Conservation (phyloP, 2,888 invertebrate species). For the Julus scanicus region DNA sequence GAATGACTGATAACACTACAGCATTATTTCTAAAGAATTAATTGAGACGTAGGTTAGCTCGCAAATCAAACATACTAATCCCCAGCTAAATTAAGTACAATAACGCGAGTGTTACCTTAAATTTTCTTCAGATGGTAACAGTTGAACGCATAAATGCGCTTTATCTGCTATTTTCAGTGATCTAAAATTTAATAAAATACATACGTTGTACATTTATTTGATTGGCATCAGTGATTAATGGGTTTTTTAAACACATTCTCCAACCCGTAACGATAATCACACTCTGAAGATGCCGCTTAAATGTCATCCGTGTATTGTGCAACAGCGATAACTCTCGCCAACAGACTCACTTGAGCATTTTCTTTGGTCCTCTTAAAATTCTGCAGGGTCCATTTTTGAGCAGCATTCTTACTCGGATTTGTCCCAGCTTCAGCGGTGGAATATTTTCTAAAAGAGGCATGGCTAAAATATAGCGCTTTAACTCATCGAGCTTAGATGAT, state of each 20-base stretch:
- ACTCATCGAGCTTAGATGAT: neutral
- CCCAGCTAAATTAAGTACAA: neutral
- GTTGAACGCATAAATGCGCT: neutral
- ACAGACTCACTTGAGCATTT: neutral
- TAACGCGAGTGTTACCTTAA: neutral
- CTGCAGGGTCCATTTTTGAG: neutral
- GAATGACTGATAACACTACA: neutral
- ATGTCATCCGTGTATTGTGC: too few species aligned
- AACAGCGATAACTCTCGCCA: neutral
- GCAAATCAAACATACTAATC: neutral
- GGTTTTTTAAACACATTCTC: too few species aligned
- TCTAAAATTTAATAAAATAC: neutral
- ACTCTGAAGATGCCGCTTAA: too few species aligned
- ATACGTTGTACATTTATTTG: neutral
- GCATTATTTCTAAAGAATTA: neutral
- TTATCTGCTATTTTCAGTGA: neutral
- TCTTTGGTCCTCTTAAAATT: neutral
- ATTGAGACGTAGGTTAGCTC: neutral
- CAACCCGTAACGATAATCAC: too few species aligned
- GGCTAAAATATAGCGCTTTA: neutral
- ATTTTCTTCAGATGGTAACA: neutral
- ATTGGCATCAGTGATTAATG: neutral
- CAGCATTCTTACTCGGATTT: neutral
- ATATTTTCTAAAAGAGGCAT: constrained; percentile 22
- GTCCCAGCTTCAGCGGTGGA: neutral